These are phyloP conservation scores for Rhynchotus rufescens DNA, from an alignment of 2,797 vertebrate genomes.

Conservation along the genomic window DNA sequence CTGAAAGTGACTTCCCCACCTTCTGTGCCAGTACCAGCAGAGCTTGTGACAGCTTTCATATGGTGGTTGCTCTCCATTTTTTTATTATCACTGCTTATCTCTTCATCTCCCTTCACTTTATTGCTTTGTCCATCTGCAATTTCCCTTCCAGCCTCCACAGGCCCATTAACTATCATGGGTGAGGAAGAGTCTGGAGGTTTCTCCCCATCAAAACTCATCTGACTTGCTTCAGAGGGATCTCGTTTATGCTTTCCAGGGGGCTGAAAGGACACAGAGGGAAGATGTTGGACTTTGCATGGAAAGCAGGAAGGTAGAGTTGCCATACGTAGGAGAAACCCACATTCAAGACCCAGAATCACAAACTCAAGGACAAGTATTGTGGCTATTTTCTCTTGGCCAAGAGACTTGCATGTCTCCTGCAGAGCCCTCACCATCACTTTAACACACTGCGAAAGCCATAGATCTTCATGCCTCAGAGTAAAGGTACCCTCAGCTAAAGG, in stretches of 20 bases:
- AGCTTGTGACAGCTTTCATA: slow-evolving; percentile 73
- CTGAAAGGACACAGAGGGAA: slow-evolving; percentile 57
- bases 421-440: neutral
- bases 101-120: slow-evolving; percentile 58
- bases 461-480: fast-evolving
- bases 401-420: neutral
- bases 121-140: slow-evolving; percentile 19
- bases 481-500: neutral
- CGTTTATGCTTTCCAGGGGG: slow-evolving; percentile 76
- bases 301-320: neutral
- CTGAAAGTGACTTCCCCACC: slow-evolving; percentile 76
- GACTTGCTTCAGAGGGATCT: slow-evolving; percentile 83
- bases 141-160: slow-evolving; percentile 39
- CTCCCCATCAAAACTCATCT: slow-evolving; percentile 84
- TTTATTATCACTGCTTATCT: slow-evolving; percentile 45
- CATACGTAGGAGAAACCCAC: neutral
- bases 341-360: neutral
- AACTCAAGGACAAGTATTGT: neutral
- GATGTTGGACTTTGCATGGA: neutral
- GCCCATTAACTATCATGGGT: slow-evolving; percentile 48
- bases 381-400: neutral
- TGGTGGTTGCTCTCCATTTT: slow-evolving; percentile 80
- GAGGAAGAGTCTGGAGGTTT: slow-evolving; percentile 48
- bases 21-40: slow-evolving; percentile 77
- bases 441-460: neutral